Evolutionary conservation across 2,113 vertebrate species (phyloP).

Genomic region (Gadus macrocephalus): DNA sequence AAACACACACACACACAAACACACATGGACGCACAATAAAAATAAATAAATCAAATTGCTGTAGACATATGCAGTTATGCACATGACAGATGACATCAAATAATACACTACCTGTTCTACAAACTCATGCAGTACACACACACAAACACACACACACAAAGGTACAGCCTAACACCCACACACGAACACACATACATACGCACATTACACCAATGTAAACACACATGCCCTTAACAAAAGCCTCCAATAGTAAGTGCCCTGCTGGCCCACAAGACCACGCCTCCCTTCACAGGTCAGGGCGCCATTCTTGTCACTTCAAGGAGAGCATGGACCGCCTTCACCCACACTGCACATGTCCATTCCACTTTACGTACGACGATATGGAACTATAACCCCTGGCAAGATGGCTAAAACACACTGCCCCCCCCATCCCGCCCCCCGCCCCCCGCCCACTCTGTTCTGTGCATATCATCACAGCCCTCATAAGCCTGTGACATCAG

Average conservation of each 20-base stretch:
- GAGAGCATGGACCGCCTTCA: too few relatives aligned
- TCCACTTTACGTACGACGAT: too few relatives aligned
- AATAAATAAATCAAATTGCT: neutral
- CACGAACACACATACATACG: conserved; percentile 12
- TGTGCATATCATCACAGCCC: too few relatives aligned
- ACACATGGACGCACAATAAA: neutral
- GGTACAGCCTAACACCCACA: neutral
- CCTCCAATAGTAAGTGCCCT: neutral
- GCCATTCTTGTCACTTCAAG: too few relatives aligned
- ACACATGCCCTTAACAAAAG: conserved; percentile 2
- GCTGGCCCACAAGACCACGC: too few relatives aligned
- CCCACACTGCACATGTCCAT: too few relatives aligned
- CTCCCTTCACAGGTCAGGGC: too few relatives aligned
- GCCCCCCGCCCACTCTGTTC: too few relatives aligned
- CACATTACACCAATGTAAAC: neutral
- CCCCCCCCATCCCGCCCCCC: too few relatives aligned
- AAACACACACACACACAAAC: neutral
- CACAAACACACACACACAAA: neutral
- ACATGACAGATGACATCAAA: neutral
- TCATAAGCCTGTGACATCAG: too few relatives aligned
- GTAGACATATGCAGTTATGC: neutral
- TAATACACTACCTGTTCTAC: neutral
- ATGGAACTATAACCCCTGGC: too few relatives aligned
- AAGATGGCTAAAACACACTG: too few relatives aligned
- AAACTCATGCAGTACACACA: neutral